Evolutionary conservation across 1,140 invertebrate genomes (phyloP).

Genomic region (Anoplophora glabripennis): DNA sequence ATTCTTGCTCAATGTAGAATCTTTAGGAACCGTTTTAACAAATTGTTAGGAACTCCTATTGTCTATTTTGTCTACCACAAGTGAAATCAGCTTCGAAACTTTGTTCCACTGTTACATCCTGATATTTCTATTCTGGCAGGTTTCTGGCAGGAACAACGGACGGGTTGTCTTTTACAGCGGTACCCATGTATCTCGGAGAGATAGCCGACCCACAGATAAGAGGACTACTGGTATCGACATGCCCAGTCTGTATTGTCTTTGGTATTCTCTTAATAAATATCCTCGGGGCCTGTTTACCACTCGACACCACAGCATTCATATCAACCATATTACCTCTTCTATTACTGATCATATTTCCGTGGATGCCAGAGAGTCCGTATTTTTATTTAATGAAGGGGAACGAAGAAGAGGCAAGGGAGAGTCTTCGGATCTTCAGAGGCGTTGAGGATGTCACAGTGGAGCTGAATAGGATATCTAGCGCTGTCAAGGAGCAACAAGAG

Average conservation of each 20-base stretch:
- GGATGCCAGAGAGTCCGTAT: slow-evolving; percentile 78
- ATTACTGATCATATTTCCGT: slow-evolving; percentile 62
- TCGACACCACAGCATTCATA: slow-evolving; percentile 57
- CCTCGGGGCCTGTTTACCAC: slow-evolving; percentile 61
- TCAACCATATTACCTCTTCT: slow-evolving; percentile 58
- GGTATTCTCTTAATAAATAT: slow-evolving; percentile 69
- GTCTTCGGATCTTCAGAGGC: slow-evolving; percentile 61
- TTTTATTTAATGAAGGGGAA: slow-evolving; percentile 60
- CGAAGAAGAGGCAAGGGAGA: slow-evolving; percentile 58
- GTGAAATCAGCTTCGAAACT: too few species aligned
- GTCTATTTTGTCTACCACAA: too few species aligned
- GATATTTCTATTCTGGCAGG: slow-evolving; percentile 44
- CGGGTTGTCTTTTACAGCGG: slow-evolving; percentile 62
- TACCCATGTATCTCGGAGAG: slow-evolving; percentile 66
- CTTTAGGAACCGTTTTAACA: too few species aligned
- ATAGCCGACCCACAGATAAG: slow-evolving; percentile 65
- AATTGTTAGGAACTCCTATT: too few species aligned
- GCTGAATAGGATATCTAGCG: slow-evolving; percentile 58
- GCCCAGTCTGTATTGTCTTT: slow-evolving; percentile 43
- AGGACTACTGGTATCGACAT: slow-evolving; percentile 50
- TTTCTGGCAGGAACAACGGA: slow-evolving; percentile 62
- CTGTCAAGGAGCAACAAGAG: slow-evolving; percentile 47
- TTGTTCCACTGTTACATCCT: too few species aligned
- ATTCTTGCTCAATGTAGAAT: too few species aligned
- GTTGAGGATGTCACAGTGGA: slow-evolving; percentile 59